A percentile compares a stretch with the other conserved stretches of the same genome.
phyloP scores from a whole-genome alignment of 2,888 invertebrate genomes.

The Cybosia mesomella region DNA sequence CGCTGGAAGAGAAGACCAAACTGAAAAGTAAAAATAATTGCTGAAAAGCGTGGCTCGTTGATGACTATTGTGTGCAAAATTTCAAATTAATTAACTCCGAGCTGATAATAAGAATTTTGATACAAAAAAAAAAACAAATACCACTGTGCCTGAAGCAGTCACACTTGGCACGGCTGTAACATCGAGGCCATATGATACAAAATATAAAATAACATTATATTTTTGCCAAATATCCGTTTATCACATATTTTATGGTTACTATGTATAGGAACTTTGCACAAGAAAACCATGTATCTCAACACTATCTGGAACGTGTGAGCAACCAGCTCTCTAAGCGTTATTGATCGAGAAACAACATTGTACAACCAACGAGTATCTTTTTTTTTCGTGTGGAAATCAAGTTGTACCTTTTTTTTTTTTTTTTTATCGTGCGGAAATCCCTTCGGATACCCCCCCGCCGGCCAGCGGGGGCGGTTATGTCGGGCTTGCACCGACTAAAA shows the following conservation, averaged over 20 bases:
- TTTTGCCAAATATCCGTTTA: constrained; percentile 1
- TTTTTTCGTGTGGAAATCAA: no score
- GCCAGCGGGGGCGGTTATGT: no score
- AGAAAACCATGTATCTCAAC: constrained; percentile 49
- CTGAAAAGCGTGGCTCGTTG: no score
- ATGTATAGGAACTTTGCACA: constrained; percentile 44
- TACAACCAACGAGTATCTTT: constrained; percentile 1
- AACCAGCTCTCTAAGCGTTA: constrained; percentile 33
- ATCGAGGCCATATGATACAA: not conserved
- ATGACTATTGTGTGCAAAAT: no score
- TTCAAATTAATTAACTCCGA: no score
- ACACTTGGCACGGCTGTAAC: not conserved
- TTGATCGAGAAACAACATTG: constrained; percentile 14
- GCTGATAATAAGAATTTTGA: not conserved
- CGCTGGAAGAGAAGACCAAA: no score
- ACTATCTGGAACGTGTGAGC: constrained; percentile 57
- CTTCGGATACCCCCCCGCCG: no score
- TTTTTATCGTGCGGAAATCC: no score
- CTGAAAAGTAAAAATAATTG: no score
- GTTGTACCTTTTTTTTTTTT: no score
- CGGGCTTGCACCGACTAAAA: no score
- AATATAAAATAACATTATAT: not conserved
- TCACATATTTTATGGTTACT: constrained; percentile 34
- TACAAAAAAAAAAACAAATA: not conserved
- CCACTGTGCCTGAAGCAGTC: not conserved